These are phyloP conservation scores for Eudemis profundana DNA, from an alignment of 2,888 invertebrate genomes.

Conservation along the genomic window DNA sequence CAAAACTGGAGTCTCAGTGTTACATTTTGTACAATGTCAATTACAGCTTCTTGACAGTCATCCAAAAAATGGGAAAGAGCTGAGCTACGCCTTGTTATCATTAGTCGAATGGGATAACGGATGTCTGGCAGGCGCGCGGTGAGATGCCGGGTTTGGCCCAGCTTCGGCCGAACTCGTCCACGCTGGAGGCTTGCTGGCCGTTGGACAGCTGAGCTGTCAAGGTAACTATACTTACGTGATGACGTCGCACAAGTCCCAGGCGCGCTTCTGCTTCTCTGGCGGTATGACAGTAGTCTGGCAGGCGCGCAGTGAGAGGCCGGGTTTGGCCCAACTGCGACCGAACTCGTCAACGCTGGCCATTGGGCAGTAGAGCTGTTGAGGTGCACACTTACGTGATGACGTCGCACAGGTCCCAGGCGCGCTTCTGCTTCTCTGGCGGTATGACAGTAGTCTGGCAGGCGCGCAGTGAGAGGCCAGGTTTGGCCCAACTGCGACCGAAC, in stretches of 20 bases:
- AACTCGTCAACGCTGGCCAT: slow-evolving; percentile 90
- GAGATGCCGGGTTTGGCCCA: slow-evolving; percentile 87
- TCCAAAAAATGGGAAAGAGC: too few species aligned
- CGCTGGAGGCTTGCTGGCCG: slow-evolving; percentile 87
- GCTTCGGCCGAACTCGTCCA: slow-evolving; percentile 90
- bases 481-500: slow-evolving; percentile 92
- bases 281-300: slow-evolving; percentile 88
- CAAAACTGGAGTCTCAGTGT: too few species aligned
- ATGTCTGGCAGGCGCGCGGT: slow-evolving; percentile 83
- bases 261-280: slow-evolving; percentile 85
- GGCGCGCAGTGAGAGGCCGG: slow-evolving; percentile 71
- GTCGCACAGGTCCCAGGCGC: slow-evolving; percentile 89
- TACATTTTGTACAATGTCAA: too few species aligned
- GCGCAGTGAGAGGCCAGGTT: slow-evolving; percentile 74
- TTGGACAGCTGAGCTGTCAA: slow-evolving; percentile 89
- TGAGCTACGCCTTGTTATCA: too few species aligned
- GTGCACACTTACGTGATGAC: slow-evolving; percentile 87
- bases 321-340: slow-evolving; percentile 90
- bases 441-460: slow-evolving; percentile 87
- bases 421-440: slow-evolving; percentile 85
- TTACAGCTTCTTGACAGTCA: too few species aligned
- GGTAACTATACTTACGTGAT: slow-evolving; percentile 87
- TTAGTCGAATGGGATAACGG: slow-evolving; percentile 90
- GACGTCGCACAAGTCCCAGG: slow-evolving; percentile 88
- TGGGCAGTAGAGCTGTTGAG: slow-evolving; percentile 89